Evolutionary conservation across 2,113 vertebrate genomes (phyloP).

Genomic region (Tympanuchus pallidicinctus): DNA sequence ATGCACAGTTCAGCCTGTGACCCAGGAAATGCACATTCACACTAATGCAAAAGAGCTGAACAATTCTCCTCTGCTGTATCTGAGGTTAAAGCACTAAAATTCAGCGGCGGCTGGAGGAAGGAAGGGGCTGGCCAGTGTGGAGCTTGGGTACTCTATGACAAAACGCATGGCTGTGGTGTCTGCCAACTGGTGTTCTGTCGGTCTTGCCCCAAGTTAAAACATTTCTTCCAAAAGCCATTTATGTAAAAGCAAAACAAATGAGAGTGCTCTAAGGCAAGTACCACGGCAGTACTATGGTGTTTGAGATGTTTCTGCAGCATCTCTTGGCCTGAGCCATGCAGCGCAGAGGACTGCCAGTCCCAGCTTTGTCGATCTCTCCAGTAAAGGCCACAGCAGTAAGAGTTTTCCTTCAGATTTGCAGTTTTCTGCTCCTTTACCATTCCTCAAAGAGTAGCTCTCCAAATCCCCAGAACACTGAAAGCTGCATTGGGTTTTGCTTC

Average conservation of each 20-base stretch:
- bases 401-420: not conserved
- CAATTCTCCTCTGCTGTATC: not conserved
- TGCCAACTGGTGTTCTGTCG: not conserved
- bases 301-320: not conserved
- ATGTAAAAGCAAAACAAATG: not conserved
- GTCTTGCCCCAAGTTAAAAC: not conserved
- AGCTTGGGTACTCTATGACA: not conserved
- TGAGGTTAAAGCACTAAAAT: not conserved
- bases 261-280: not conserved
- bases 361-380: not conserved
- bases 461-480: not conserved
- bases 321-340: not conserved
- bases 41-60: accelerated
- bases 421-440: not conserved
- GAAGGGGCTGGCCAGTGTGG: not conserved
- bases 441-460: not conserved
- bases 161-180: not conserved
- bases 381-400: not conserved
- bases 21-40: not conserved
- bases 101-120: not conserved
- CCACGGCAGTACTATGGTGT: accelerated
- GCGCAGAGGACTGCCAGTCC: not conserved
- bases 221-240: not conserved
- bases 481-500: accelerated
- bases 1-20: not conserved